Base-by-base conservation (phyloP, 2,113 vertebrate species). In the Rallus limicola region DNA sequence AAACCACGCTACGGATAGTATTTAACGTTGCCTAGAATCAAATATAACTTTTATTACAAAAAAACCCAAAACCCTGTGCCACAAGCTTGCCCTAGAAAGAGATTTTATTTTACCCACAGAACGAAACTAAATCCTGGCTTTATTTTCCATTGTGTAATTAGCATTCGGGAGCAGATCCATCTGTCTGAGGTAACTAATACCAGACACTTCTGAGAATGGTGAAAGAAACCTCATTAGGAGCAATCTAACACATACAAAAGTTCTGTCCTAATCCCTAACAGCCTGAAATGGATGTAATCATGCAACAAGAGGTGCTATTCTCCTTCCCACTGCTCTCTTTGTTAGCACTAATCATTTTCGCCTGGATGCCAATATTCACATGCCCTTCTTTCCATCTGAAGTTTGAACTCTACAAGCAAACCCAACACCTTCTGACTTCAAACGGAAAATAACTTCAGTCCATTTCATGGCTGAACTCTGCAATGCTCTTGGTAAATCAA, bases 1-100 rank as follows among this genome's bases (percentile, higher is more conserved):
- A 98, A 83, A 99, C 98, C 94, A 99, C 99, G 74, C 97, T 98
- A 68, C 98, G 98, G 97, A 99, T 98, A 84, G 98, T 98, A 75
- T 90, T 98, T 88, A 99, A 97, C 0, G 99, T 99, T 86, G 98
- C 98, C 99, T 99, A 95, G 50, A 96, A 97, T 58, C 92, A 97
- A 97, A 97, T 7, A 96, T 5, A 85, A 68, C 26, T 72, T 25
- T 68, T 77, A 97, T 97, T 97, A 86, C 82, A 82, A 94, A 82
- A 70, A 33, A 33, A 70, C 7, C 80, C 80, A 24, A 92, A 44
- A 36, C 12, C 17, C 44, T 15, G 68, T 6, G 38, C 46, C 31
- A 63, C 4, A 17, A 58, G n/a, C 16, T 76, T 28, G 21, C 9
- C 33, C 80, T 44, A 85, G n/a, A 36, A 55, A 53, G 53, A 79